Evolutionary conservation across 2,797 vertebrate species (phyloP), one percentile per base, ranked within the genome.

Genomic region (Diglossa cyanea): DNA sequence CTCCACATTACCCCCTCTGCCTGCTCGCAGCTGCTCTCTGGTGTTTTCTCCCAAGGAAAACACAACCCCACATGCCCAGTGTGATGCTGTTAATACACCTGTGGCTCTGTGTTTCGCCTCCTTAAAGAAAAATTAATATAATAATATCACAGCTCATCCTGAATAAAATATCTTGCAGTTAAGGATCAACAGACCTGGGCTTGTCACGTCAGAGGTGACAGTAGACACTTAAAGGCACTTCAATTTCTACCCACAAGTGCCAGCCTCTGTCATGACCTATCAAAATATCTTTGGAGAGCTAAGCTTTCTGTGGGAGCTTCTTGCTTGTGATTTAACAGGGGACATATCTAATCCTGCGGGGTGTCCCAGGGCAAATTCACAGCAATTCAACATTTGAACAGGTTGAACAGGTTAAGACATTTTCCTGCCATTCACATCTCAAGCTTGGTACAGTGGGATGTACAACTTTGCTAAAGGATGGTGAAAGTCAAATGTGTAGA

Each of bases 41-140:
- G 3, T 74, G 21, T 31, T 48, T 42, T 87, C 4, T 8, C 3
- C 4, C 37, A n/a, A 9, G 37, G 23, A 13, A 54, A 66, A 40
- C 35, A 35, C 25, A 76, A 31, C 17, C 6, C 21, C 17, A 17
- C 0, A 0, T 10, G 10, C 17, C 28, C 28, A 37, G 11, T 31
- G 23, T 45, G 30, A 93, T 2, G 6, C 17, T 66, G 4, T 7
- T 65, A 48, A 24, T 24, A 67, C 4, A 47, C 15, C 30, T 67
- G 44, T 0, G 1, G 15, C 26, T 79, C 67, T 66, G 12, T 62
- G 48, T 63, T 48, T 61, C 66, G 75, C 6, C 11, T 92, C 11
- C 70, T 54, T 44, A 37, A 68, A 54, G 17, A 72, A 67, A 81
- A 90, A 42, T 11, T 5, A 15, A 79, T n/a, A 63, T 0, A 74